Conservation (phyloP, 2,113 vertebrate species). For the Clarias magur region DNA sequence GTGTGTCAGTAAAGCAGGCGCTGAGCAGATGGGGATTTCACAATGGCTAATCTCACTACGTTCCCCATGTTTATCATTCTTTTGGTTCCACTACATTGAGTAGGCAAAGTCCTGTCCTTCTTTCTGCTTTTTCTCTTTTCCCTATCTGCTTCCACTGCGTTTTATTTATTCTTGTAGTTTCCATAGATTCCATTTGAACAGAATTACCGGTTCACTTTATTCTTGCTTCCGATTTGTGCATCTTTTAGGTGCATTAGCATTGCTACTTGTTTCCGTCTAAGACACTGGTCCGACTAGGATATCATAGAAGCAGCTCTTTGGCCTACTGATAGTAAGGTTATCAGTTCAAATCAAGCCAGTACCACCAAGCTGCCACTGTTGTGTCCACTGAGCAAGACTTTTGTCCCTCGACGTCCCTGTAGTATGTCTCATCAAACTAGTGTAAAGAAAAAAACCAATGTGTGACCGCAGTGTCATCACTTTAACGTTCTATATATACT, state of each 20-base stretch:
- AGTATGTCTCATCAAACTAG: background rate
- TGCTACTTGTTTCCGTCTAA: background rate
- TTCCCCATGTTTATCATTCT: constrained; percentile 26
- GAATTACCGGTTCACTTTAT: background rate
- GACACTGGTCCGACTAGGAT: background rate
- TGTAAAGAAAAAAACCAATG: too few species aligned
- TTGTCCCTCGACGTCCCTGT: background rate
- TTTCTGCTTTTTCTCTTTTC: too few species aligned
- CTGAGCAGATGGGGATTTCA: constrained; percentile 26
- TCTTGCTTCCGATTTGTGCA: background rate
- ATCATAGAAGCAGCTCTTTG: background rate
- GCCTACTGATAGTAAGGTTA: background rate
- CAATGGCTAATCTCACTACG: constrained; percentile 15
- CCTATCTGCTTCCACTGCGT: background rate
- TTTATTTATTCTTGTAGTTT: background rate
- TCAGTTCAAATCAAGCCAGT: background rate
- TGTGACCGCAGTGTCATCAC: too few species aligned
- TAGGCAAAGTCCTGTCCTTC: constrained; percentile 3
- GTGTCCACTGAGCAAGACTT: background rate
- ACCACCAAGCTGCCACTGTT: background rate
- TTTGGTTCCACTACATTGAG: constrained; percentile 21
- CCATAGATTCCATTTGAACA: background rate
- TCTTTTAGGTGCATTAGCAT: background rate
- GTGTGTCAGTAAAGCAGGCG: constrained; percentile 19
- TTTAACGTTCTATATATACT: too few species aligned